Base-by-base conservation (phyloP, 1,140 invertebrate genomes). In the Zaprionus taronus region DNA sequence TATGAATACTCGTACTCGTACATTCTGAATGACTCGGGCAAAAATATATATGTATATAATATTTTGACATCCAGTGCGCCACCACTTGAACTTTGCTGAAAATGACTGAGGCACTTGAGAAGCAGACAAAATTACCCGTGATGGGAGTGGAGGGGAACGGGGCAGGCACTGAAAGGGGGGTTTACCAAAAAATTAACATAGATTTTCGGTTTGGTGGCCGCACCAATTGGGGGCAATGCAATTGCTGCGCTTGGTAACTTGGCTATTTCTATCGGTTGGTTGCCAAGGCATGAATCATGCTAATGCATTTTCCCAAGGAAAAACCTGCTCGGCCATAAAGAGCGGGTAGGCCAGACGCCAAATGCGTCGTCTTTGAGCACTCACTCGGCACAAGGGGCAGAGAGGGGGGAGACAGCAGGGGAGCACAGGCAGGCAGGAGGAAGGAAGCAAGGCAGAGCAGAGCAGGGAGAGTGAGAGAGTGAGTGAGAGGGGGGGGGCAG, bases 271-370 rank as follows among this genome's bases (percentile, higher is more conserved):
- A n/a, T n/a, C 31, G 22, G 55, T 61, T 60, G 44, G 65, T 55
- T 63, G 62, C 51, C 73, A 53, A 53, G 79, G 56, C 78, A 78
- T 76, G 79, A 86, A 76, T 82, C 79, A 79, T 77, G 77, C 81
- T 89, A 89, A 81, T 89, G 83, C 84, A 89, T 89, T 87, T 87
- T 75, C 71, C 82, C 77, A 82, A 80, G 69, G 80, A 83, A 83
- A 87, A 87, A 79, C 82, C 79, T 78, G 81, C 77, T 47, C 49
- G 57, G 72, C 76, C 79, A 79, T 79, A 81, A 81, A 58, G 55
- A 57, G 41, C 80, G 69, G 77, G 55, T 69, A 31, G 57, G 68
- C 55, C 80, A 65, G 51, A 69, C 53, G 81, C 81, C 81, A 83
- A 83, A 84, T 84, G 73, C 66, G 81, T 77, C 67, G 77, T 62